Conservation (phyloP, 2,113 vertebrate species). For the Neofelis nebulosa region DNA sequence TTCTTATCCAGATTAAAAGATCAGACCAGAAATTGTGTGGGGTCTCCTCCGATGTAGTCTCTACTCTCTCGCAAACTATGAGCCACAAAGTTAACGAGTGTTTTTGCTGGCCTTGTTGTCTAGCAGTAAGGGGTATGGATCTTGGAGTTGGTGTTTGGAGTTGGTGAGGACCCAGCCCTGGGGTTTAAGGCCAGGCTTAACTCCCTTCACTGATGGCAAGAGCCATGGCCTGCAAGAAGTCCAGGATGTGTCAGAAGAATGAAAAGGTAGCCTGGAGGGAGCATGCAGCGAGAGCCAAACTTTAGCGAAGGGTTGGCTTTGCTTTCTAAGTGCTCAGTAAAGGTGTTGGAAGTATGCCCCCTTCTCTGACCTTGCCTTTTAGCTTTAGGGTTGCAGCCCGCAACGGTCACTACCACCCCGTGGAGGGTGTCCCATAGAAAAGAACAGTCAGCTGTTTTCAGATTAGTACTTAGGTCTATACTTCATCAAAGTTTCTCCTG, state of each 20-base stretch:
- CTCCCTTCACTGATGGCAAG: not conserved
- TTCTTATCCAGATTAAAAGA: not conserved
- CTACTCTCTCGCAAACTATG: not conserved
- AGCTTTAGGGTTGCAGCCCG: not conserved
- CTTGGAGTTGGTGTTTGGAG: not conserved
- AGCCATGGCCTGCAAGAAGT: not conserved
- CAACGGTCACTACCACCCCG: fast-evolving
- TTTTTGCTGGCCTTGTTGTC: not conserved
- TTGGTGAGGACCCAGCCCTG: not conserved
- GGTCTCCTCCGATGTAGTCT: not conserved
- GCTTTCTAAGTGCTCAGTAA: too few relatives aligned
- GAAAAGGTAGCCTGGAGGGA: not conserved
- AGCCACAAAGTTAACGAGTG: not conserved
- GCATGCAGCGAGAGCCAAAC: not conserved
- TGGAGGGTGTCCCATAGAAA: not conserved
- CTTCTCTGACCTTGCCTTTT: not conserved
- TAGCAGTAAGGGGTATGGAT: not conserved
- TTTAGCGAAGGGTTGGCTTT: not conserved
- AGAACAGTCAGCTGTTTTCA: not conserved
- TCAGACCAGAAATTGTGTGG: not conserved
- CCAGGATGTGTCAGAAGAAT: not conserved
- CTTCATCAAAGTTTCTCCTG: not conserved
- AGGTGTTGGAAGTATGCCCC: not conserved
- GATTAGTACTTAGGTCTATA: not conserved
- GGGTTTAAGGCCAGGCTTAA: not conserved